Percentiles rank a stretch among this genome's conserved stretches.
These are phyloP conservation scores for Indri indri DNA, from an alignment of 2,113 vertebrate genomes.

Conservation along the genomic window DNA sequence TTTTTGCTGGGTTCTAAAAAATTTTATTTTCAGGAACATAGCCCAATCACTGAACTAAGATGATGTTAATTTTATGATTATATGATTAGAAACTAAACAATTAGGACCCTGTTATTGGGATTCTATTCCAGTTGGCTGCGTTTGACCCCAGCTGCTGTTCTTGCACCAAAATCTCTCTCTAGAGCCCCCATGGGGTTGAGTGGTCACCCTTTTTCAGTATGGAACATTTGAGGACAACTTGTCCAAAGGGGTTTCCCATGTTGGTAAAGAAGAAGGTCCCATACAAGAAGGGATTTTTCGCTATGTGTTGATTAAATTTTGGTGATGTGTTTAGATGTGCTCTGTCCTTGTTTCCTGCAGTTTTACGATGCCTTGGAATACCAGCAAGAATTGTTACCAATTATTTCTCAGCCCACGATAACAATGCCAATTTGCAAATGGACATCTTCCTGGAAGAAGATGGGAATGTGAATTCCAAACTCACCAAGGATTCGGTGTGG, in stretches of 20 bases:
- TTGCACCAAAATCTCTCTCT: not conserved
- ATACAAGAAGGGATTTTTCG: rapidly evolving
- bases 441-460: slow-evolving; percentile 93
- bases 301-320: not conserved
- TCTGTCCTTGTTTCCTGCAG: slow-evolving; percentile 77
- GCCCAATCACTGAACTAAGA: not conserved
- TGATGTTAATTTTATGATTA: not conserved
- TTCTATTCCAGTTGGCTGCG: not conserved
- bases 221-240: not conserved
- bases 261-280: not conserved
- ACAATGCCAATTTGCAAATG: slow-evolving; percentile 92
- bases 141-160: not conserved
- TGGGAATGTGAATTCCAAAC: slow-evolving; percentile 87
- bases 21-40: not conserved
- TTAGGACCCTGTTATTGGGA: not conserved
- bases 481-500: slow-evolving; percentile 95
- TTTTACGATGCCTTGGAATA: slow-evolving; percentile 95
- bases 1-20: not conserved
- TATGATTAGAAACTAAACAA: not conserved
- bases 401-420: slow-evolving; percentile 96
- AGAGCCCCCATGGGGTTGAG: not conserved
- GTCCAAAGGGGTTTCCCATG: not conserved
- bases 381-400: slow-evolving; percentile 93
- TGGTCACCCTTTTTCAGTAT: not conserved
- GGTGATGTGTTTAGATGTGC: not conserved